phyloP scores from a whole-genome alignment of 2,797 vertebrate species.

The Hapalemur alaotrensis region DNA sequence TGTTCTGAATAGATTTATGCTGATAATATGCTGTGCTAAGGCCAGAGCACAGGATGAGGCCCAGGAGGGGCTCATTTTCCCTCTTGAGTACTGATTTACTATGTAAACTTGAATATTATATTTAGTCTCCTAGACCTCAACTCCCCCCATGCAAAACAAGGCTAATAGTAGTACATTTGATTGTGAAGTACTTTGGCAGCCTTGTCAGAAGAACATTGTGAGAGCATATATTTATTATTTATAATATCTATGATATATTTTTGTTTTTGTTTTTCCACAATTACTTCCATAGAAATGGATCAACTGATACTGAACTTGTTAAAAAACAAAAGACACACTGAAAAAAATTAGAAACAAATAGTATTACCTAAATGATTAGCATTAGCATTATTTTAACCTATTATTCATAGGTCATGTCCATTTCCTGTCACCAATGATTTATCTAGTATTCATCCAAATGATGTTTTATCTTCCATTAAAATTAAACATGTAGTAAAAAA shows the following conservation, averaged over 20 bases:
- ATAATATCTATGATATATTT: conserved; percentile 8
- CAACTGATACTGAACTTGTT: not conserved
- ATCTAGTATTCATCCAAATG: not conserved
- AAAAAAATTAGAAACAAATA: conserved; percentile 2
- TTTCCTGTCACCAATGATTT: not conserved
- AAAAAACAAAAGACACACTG: not conserved
- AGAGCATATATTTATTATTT: not conserved
- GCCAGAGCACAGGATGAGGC: not conserved
- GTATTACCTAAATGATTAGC: not conserved
- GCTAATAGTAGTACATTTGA: not conserved
- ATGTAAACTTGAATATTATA: conserved; percentile 39
- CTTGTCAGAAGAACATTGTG: conserved; percentile 23
- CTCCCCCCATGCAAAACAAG: conserved; percentile 16
- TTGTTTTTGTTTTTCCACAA: conserved; percentile 37
- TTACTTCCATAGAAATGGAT: conserved; percentile 1
- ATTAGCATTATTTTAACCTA: not conserved
- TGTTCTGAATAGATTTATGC: conserved; percentile 37
- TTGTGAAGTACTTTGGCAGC: not conserved
- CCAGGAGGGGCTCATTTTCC: conserved; percentile 21
- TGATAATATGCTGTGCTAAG: not conserved
- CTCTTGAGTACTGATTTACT: conserved; percentile 27
- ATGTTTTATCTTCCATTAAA: not conserved
- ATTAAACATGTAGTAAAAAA: not conserved
- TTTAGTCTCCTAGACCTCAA: conserved; percentile 1
- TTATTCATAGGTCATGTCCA: not conserved